Percentiles rank a stretch among this genome's conserved stretches.
Conservation (phyloP, 2,113 vertebrate genomes). For the Puma concolor region DNA sequence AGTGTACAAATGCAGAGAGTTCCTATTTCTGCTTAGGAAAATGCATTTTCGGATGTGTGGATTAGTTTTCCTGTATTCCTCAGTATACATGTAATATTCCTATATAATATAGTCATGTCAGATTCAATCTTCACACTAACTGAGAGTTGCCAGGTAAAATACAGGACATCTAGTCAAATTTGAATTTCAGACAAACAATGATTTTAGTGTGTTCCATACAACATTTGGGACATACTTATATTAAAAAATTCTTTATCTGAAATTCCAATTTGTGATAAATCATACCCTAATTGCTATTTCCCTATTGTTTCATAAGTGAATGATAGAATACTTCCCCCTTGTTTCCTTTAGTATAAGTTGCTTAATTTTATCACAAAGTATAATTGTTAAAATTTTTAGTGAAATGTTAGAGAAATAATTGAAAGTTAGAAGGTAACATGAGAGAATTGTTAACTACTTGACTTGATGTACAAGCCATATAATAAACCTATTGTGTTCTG, state of each 20-base stretch:
- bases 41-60: background rate
- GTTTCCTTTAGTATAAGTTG: background rate
- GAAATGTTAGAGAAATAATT: background rate
- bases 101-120: background rate
- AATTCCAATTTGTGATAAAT: background rate
- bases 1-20: background rate
- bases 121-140: background rate
- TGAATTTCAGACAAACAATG: background rate
- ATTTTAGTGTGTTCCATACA: background rate
- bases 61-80: background rate
- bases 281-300: background rate
- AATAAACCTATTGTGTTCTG: background rate
- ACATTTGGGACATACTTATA: background rate
- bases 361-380: background rate
- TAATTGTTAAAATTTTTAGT: background rate
- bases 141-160: background rate
- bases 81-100: background rate
- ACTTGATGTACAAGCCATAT: background rate
- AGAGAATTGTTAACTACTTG: background rate
- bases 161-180: background rate
- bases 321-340: background rate
- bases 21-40: background rate
- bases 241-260: constrained; percentile 8
- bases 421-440: background rate
- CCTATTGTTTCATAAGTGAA: background rate